These are phyloP conservation scores for Palythoa grandiflora DNA, from an alignment of 92 coral and sea anemone genomes.

Conservation along the genomic window DNA sequence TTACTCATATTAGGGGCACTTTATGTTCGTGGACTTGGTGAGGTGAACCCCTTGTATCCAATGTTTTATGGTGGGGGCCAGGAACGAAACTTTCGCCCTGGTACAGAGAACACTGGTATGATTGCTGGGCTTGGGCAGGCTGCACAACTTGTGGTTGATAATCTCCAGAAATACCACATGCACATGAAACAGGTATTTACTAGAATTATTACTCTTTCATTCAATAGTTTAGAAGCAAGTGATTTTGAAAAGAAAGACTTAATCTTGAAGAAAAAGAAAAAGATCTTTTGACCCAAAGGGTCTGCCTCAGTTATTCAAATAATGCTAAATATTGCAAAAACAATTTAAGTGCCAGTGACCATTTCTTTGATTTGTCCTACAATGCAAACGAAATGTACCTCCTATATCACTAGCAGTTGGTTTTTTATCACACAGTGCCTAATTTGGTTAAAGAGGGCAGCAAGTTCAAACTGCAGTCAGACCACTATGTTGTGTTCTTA, in stretches of 20 bases:
- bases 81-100: conserved; percentile 94
- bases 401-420: too few relatives aligned
- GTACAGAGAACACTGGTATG: conserved; percentile 99
- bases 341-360: too few relatives aligned
- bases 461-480: too few relatives aligned
- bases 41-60: conserved; percentile 71
- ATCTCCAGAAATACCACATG: conserved; percentile 75
- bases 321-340: not conserved
- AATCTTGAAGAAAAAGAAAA: too few relatives aligned
- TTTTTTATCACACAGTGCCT: too few relatives aligned
- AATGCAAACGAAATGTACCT: too few relatives aligned
- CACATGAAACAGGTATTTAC: conserved; percentile 86
- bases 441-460: too few relatives aligned
- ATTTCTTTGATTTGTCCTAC: not conserved
- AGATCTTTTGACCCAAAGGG: not conserved
- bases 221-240: too few relatives aligned
- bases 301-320: not conserved
- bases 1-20: conserved; percentile 73
- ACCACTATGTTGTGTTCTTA: too few relatives aligned
- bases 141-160: conserved; percentile 83
- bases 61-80: conserved; percentile 99
- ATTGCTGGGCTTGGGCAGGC: conserved; percentile 99
- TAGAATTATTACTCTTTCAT: too few relatives aligned
- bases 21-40: conserved; percentile 65
- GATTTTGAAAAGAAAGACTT: too few relatives aligned